These are phyloP conservation scores for Etheostoma spectabile DNA, from an alignment of 2,113 vertebrate species.

Conservation along the genomic window DNA sequence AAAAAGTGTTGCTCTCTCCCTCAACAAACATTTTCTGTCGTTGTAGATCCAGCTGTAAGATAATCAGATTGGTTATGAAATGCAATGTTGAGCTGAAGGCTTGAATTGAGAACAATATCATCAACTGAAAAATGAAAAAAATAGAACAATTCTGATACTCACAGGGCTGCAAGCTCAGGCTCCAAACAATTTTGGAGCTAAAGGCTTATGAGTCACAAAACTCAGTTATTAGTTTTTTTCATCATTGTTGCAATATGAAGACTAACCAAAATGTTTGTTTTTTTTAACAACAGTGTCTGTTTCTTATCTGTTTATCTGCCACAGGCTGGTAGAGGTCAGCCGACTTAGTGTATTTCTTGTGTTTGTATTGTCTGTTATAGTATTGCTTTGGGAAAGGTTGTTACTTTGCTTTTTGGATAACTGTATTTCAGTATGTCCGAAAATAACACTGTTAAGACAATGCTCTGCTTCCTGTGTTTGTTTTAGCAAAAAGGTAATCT, in stretches of 20 bases:
- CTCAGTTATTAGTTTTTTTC: background rate
- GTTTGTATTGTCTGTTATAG: conserved; percentile 23
- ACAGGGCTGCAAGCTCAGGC: conserved; percentile 13
- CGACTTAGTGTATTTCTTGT: conserved; percentile 5
- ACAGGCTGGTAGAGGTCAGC: conserved; percentile 37
- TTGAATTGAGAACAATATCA: background rate
- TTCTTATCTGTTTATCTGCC: conserved; percentile 18
- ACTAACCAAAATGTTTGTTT: conserved; percentile 31
- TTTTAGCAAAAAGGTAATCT: conserved; percentile 19
- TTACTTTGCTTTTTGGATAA: conserved; percentile 16
- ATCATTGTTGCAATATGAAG: conserved; percentile 32
- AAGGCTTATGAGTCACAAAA: conserved; percentile 11
- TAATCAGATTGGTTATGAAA: conserved; percentile 18
- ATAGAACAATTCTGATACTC: background rate
- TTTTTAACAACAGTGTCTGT: conserved; percentile 4
- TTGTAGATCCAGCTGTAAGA: conserved; percentile 12
- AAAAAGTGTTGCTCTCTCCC: background rate
- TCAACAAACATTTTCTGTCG: background rate
- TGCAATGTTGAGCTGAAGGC: background rate
- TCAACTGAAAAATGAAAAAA: background rate
- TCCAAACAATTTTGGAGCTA: conserved; percentile 2
- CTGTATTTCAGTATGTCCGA: conserved; percentile 27
- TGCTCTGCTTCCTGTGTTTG: conserved; percentile 14
- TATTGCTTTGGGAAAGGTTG: conserved; percentile 41
- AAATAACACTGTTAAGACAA: conserved; percentile 22